Conservation (phyloP, 2,113 vertebrate genomes). For the Microcebus ravelobensis region DNA sequence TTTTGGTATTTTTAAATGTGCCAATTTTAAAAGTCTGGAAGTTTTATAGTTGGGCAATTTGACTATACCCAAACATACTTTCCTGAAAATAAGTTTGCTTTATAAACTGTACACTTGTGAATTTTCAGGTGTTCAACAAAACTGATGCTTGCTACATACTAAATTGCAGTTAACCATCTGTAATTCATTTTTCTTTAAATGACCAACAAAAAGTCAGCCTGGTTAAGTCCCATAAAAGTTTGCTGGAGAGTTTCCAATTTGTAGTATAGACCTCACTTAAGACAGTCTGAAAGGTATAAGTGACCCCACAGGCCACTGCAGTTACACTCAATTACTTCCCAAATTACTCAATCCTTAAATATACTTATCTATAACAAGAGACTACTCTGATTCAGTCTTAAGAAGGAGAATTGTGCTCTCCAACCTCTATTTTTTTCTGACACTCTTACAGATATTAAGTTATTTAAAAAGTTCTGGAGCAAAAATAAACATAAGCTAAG, state of each 20-base stretch:
- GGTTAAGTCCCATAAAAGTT: not conserved
- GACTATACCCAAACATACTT: not conserved
- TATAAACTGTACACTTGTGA: not conserved
- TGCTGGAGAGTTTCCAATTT: not conserved
- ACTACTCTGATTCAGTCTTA: not conserved
- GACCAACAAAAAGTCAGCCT: not conserved
- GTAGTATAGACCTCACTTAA: not conserved
- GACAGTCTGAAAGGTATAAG: not conserved
- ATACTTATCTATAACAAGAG: not conserved
- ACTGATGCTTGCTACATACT: not conserved
- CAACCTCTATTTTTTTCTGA: no score
- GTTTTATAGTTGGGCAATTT: not conserved
- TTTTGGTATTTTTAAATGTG: not conserved
- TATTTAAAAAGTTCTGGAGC: not conserved
- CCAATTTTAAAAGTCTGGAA: conserved; percentile 8
- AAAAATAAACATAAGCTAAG: not conserved
- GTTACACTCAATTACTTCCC: not conserved
- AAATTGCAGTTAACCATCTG: not conserved
- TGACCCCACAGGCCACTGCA: not conserved
- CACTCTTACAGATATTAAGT: not conserved
- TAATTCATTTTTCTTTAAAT: conserved; percentile 46
- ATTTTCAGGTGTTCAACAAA: not conserved
- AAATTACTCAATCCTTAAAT: not conserved
- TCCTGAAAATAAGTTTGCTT: not conserved
- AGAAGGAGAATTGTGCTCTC: not conserved